Evolutionary conservation across 2,113 vertebrate species (phyloP).

Genomic region (Ctenomys sociabilis): DNA sequence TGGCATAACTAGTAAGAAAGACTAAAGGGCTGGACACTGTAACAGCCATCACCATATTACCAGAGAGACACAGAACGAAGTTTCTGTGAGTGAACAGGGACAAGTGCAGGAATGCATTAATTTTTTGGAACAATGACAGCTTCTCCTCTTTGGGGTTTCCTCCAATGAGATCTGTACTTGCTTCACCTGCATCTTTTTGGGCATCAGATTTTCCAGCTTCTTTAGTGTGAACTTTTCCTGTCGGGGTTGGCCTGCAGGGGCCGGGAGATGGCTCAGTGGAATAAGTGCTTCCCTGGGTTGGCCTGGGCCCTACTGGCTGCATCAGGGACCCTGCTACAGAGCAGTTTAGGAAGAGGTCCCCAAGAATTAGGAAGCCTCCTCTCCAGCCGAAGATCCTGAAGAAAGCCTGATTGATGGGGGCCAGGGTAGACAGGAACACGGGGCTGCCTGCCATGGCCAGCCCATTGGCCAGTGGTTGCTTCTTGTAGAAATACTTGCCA

Average conservation of each 20-base stretch:
- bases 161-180: slow-evolving; percentile 85
- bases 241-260: slow-evolving; percentile 85
- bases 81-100: slow-evolving; percentile 95
- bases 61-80: slow-evolving; percentile 94
- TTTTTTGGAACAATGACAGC: slow-evolving; percentile 83
- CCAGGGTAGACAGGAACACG: slow-evolving; percentile 95
- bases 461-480: slow-evolving; percentile 94
- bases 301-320: slow-evolving; percentile 96
- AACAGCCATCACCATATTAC: slow-evolving; percentile 96
- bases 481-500: slow-evolving; percentile 97
- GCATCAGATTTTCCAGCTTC: slow-evolving; percentile 79
- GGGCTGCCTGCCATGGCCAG: slow-evolving; percentile 98
- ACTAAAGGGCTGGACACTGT: slow-evolving; percentile 96
- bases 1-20: slow-evolving; percentile 96
- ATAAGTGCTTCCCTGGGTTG: too few species aligned
- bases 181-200: slow-evolving; percentile 79
- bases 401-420: slow-evolving; percentile 95
- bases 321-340: slow-evolving; percentile 97
- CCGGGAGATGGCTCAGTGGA: slow-evolving; percentile 48
- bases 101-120: slow-evolving; percentile 95
- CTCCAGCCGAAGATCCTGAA: slow-evolving; percentile 95
- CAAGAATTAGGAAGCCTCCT: slow-evolving; percentile 97
- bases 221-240: slow-evolving; percentile 81
- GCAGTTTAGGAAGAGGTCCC: slow-evolving; percentile 94
- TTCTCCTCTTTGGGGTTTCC: slow-evolving; percentile 84